phyloP scores from a whole-genome alignment of 1,140 invertebrate species.

The Orius laevigatus region DNA sequence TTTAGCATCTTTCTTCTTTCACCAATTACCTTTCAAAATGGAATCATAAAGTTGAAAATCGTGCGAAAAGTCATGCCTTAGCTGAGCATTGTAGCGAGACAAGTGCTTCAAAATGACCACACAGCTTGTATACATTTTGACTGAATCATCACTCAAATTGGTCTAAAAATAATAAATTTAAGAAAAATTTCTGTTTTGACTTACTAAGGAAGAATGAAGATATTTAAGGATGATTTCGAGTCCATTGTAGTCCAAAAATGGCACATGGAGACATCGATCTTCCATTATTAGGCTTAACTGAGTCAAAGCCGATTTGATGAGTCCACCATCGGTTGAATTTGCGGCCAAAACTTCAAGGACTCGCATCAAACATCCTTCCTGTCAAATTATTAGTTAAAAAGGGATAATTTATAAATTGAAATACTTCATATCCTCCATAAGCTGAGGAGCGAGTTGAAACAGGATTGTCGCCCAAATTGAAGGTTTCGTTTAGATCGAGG shows the following conservation, averaged over 20 bases:
- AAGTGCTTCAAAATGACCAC: slow-evolving; percentile 15
- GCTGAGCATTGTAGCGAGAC: slow-evolving; percentile 11
- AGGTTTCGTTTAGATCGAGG: slow-evolving; percentile 27
- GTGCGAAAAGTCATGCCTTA: slow-evolving; percentile 13
- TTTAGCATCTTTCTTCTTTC: too few species aligned
- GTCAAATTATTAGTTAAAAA: neutral
- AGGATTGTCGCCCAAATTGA: slow-evolving; percentile 29
- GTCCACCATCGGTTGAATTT: slow-evolving; percentile 32
- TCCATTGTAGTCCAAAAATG: slow-evolving; percentile 34
- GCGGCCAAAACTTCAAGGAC: slow-evolving; percentile 29
- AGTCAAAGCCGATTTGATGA: slow-evolving; percentile 36
- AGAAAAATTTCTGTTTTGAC: slow-evolving; percentile 3
- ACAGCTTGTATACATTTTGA: neutral
- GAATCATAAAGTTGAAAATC: slow-evolving; percentile 5
- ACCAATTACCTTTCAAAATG: slow-evolving; percentile 18
- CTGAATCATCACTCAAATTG: slow-evolving; percentile 4
- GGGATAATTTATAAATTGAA: neutral
- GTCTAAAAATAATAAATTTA: slow-evolving; percentile 14
- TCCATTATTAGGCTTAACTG: slow-evolving; percentile 41
- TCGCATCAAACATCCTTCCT: slow-evolving; percentile 28
- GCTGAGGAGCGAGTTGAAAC: neutral
- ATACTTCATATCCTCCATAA: slow-evolving; percentile 13
- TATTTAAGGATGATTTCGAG: slow-evolving; percentile 25
- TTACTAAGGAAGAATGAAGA: slow-evolving; percentile 28
- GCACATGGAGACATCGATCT: slow-evolving; percentile 33